phyloP scores from a whole-genome alignment of 2,113 vertebrate genomes.

The Suricata suricatta region DNA sequence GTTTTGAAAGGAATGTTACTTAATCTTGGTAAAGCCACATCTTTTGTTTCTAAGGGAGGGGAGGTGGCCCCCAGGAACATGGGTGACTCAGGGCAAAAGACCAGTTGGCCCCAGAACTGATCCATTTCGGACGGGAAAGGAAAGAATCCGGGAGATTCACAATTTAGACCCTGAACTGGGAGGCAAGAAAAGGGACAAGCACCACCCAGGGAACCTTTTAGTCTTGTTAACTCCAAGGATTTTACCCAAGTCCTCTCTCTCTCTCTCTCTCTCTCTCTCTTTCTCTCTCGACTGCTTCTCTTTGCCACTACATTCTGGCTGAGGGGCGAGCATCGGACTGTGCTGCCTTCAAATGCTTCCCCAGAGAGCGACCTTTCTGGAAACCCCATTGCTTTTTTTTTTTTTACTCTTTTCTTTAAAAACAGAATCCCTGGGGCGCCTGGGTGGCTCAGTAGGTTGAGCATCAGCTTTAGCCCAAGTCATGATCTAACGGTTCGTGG shows the following conservation, averaged over 20 bases:
- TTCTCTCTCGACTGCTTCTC: not conserved
- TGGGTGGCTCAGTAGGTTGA: too few species aligned
- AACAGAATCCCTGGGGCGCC: not conserved
- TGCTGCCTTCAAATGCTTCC: not conserved
- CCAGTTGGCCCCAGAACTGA: not conserved
- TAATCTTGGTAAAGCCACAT: not conserved
- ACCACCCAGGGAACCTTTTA: not conserved
- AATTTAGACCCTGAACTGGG: not conserved
- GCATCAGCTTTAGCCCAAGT: too few species aligned
- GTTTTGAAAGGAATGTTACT: conserved; percentile 18
- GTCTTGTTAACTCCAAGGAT: not conserved
- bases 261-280: not conserved
- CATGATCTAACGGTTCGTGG: too few species aligned
- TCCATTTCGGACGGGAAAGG: not conserved
- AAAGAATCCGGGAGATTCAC: not conserved
- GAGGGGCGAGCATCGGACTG: not conserved
- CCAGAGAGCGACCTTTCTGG: not conserved
- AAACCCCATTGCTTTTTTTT: not conserved
- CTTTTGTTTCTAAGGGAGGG: conserved; percentile 6
- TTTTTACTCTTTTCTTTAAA: not conserved
- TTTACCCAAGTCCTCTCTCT: not conserved
- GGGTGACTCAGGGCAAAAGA: not conserved
- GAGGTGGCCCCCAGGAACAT: not conserved
- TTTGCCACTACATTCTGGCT: not conserved
- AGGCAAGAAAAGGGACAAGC: not conserved